Evolutionary conservation across 2,797 vertebrate species (phyloP).

Genomic region (Chaunax sp.): DNA sequence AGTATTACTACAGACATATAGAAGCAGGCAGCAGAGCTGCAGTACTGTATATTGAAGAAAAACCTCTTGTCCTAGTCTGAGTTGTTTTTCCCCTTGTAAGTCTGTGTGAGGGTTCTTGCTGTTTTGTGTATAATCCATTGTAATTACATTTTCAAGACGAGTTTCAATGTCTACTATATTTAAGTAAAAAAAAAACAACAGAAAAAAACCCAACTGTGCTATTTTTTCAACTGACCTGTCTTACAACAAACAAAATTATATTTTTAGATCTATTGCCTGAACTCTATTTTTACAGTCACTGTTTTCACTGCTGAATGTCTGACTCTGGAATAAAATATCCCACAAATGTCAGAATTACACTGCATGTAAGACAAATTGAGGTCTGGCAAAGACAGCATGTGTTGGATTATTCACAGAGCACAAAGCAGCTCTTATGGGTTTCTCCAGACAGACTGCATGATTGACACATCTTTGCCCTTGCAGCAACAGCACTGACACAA

Average conservation of each 20-base stretch:
- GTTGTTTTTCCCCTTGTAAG: too few species aligned
- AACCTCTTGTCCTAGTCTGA: too few species aligned
- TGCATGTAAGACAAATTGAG: slow-evolving; percentile 15
- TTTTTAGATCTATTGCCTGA: slow-evolving; percentile 31
- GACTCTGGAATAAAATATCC: slow-evolving; percentile 31
- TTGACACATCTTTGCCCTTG: slow-evolving; percentile 17
- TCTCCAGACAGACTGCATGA: slow-evolving; percentile 22
- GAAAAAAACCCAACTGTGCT: too few species aligned
- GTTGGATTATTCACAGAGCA: slow-evolving; percentile 40
- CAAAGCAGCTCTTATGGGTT: slow-evolving; percentile 33
- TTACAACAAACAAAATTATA: slow-evolving; percentile 23
- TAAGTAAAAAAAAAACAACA: too few species aligned
- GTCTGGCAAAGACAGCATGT: slow-evolving; percentile 26
- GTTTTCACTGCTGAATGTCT: slow-evolving; percentile 20
- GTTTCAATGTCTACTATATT: slow-evolving; percentile 8
- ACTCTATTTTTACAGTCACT: slow-evolving; percentile 7
- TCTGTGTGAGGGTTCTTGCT: too few species aligned
- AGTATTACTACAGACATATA: slow-evolving; percentile 27
- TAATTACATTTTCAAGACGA: neutral
- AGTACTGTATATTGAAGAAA: too few species aligned
- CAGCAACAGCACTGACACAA: slow-evolving; percentile 17
- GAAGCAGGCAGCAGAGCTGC: slow-evolving; percentile 44
- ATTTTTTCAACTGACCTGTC: neutral
- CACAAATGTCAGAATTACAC: slow-evolving; percentile 45
- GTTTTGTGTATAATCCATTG: neutral